phyloP scores from a whole-genome alignment of 2,888 invertebrate species.

The Antitype chi region DNA sequence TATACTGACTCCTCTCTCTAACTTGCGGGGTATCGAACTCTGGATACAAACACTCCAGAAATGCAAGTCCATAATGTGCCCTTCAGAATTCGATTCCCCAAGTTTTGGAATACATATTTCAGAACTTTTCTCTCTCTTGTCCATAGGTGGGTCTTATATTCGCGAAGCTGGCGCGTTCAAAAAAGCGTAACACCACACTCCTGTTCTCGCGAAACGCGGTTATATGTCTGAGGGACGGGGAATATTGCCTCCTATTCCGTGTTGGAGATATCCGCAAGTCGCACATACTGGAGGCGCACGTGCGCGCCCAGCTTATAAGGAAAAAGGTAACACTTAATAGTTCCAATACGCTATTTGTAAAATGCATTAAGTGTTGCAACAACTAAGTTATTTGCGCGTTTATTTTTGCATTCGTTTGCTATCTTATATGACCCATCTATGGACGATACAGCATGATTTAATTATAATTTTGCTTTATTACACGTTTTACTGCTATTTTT shows the following conservation, averaged over 20 bases:
- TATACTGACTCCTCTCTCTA: conserved; percentile 82
- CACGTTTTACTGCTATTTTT: conserved; percentile 28
- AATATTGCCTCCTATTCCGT: conserved; percentile 97
- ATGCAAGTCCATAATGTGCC: conserved; percentile 16
- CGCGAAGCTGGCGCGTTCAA: conserved; percentile 98
- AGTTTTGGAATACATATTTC: conserved; percentile 77
- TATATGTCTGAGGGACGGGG: conserved; percentile 97
- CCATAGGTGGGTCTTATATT: conserved; percentile 91
- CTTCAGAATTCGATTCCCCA: conserved; percentile 74
- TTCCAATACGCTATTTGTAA: conserved; percentile 65
- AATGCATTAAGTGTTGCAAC: conserved; percentile 62
- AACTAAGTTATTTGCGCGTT: conserved; percentile 53
- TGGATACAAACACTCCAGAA: conserved; percentile 58
- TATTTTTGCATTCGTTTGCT: conserved; percentile 63
- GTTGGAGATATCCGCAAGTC: conserved; percentile 99
- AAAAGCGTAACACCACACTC: conserved; percentile 98
- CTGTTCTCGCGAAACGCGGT: conserved; percentile 98
- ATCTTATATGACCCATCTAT: conserved; percentile 83
- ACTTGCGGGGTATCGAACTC: conserved; percentile 75
- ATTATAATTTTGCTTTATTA: conserved; percentile 60
- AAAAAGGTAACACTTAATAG: conserved; percentile 93
- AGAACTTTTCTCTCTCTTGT: conserved; percentile 85
- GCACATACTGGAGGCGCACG: conserved; percentile 99
- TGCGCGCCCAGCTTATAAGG: conserved; percentile 98
- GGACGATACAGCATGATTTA: conserved; percentile 74